phyloP scores from a whole-genome alignment of 2,888 invertebrate species.

The Pseudococcus jackbeardsleyi region DNA sequence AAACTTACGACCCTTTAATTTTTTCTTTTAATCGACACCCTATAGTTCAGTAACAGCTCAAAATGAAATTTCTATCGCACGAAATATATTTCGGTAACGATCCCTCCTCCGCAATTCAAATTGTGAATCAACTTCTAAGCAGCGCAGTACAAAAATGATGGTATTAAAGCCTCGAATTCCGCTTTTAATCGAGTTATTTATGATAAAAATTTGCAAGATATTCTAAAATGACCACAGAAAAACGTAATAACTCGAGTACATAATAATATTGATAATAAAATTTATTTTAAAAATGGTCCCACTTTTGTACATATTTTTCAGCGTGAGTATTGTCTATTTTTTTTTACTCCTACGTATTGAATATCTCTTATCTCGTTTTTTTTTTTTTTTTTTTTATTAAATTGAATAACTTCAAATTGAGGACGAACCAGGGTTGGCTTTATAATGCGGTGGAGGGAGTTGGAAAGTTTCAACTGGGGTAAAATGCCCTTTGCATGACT shows the following conservation, averaged over 20 bases:
- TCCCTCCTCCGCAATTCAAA: background rate
- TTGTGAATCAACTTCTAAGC: background rate
- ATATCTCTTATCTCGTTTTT: too few species aligned
- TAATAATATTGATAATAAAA: too few species aligned
- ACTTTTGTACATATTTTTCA: too few species aligned
- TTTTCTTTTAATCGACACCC: background rate
- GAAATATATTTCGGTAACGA: background rate
- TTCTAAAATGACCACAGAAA: background rate
- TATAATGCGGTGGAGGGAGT: too few species aligned
- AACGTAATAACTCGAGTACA: background rate
- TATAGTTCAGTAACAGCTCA: background rate
- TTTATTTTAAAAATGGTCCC: too few species aligned
- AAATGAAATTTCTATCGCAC: background rate
- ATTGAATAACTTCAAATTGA: too few species aligned
- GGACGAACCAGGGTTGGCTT: too few species aligned
- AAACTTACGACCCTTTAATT: background rate
- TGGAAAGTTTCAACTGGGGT: too few species aligned
- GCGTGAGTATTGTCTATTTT: too few species aligned
- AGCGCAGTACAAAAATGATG: slow-evolving; percentile 16
- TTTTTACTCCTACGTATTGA: too few species aligned
- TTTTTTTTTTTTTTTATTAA: too few species aligned
- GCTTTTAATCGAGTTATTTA: background rate
- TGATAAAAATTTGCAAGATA: background rate
- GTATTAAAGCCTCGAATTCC: slow-evolving; percentile 2
- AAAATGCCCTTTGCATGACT: too few species aligned